Conservation (phyloP, 2,113 vertebrate genomes). For the Poeciliopsis prolifica region DNA sequence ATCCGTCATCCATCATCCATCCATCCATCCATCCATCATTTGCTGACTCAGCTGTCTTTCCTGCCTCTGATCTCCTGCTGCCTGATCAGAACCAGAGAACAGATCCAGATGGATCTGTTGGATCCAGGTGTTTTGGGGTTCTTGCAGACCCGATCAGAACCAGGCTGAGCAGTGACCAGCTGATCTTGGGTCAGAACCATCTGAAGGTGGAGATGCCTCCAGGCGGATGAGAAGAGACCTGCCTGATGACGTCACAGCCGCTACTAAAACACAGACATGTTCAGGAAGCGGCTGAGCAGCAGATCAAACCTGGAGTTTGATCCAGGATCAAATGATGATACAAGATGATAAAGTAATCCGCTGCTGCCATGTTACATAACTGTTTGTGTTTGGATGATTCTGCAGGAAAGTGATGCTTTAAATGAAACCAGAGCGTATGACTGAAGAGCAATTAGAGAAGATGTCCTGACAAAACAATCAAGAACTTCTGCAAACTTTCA, state of each 20-base stretch:
- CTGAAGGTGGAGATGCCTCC: constrained; percentile 55
- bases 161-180: constrained; percentile 27
- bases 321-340: background rate
- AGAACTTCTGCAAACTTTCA: background rate
- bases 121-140: constrained; percentile 19
- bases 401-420: background rate
- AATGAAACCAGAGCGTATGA: background rate
- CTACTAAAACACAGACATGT: constrained; percentile 35
- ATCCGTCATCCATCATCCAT: too few relatives aligned
- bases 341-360: background rate
- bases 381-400: background rate
- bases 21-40: too few relatives aligned
- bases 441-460: background rate
- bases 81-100: background rate
- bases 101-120: too few relatives aligned
- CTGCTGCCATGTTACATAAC: background rate
- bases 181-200: constrained; percentile 54
- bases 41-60: background rate
- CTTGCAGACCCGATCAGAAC: constrained; percentile 57
- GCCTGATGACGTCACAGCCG: constrained; percentile 26
- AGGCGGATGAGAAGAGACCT: background rate
- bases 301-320: background rate
- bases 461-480: too few relatives aligned
- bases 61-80: background rate
- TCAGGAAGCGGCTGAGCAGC: constrained; percentile 20